Base-by-base conservation (phyloP, 1,140 invertebrate genomes). In the Pseudomyrmex cubaensis region DNA sequence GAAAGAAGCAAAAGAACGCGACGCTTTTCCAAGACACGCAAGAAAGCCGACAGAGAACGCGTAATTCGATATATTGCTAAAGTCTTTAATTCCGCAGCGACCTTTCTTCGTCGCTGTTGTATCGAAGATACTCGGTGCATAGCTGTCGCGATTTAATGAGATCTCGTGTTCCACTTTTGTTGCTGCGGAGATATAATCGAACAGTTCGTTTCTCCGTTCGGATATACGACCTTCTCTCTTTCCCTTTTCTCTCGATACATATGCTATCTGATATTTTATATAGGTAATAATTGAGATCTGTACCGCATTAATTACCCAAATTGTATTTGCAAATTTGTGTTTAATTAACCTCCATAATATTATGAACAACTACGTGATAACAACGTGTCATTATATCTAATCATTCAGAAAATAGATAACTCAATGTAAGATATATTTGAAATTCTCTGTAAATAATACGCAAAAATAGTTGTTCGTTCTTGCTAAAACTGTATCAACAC, bases 1-100 rank as follows among this genome's bases (percentile, higher is more conserved):
- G 76, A 61, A 59, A 80, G 66, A 25, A 59, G 22, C 64, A 52
- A 66, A 48, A 59, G 64, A 13, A 44, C 76, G 15, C 54, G 35
- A 35, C 22, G 48, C 17, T 67, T 77, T 35, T 35, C 56, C 57
- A 35, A 35, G 35, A 35, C 35, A 7, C 35, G 12, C 44, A 52
- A 8, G 15, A 72, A n/a, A 22, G 7, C n/a, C 54, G n/a, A 20
- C 35, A 35, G 5, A 50, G 44, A 35, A 10, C 50, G 10, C 13
- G 15, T 35, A 25, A 57, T 78, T 48, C 52, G 22, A 22, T 22
- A 54, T 59, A 48, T 52, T 13, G 50, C 46, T 5, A n/a, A 8
- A 80, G 44, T 66, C 52, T 48, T 59, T 46, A 59, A 59, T 59
- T n/a, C 54, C 20, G 10, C 64, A 54, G 20, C 48, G 15, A 70